Conservation (phyloP, 2,888 invertebrate genomes). For the Paralinhomoeus sp. region DNA sequence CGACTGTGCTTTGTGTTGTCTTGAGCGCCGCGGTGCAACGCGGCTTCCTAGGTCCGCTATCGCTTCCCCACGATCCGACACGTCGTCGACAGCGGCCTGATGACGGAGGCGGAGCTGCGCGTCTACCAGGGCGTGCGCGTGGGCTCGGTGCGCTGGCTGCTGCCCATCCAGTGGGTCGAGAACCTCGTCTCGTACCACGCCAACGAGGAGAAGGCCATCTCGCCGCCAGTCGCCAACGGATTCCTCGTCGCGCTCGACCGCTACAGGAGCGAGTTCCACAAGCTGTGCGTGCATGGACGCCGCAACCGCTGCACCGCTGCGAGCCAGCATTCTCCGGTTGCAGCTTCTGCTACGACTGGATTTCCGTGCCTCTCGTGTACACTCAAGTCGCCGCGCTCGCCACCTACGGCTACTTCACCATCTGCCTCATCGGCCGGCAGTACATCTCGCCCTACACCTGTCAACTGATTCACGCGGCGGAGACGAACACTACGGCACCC, state of each 20-base stretch:
- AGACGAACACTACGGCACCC: no score
- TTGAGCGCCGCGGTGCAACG: not conserved
- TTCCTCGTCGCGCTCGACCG: conserved; percentile 1
- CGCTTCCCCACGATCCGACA: conserved; percentile 27
- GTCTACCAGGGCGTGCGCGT: conserved; percentile 18
- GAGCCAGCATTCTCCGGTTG: no score
- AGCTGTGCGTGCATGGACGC: no score
- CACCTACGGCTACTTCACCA: not conserved
- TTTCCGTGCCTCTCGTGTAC: conserved; percentile 15
- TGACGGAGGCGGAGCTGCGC: conserved; percentile 25
- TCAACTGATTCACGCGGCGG: no score
- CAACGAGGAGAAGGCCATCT: conserved; percentile 3
- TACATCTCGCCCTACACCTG: no score
- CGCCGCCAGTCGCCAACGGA: not conserved
- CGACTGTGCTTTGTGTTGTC: no score
- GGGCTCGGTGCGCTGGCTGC: conserved; percentile 14
- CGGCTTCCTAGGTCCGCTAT: conserved; percentile 9
- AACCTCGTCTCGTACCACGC: conserved; percentile 6
- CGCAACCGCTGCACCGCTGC: no score
- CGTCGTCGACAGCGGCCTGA: conserved; percentile 22
- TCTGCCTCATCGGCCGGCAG: not conserved
- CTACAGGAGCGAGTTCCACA: conserved; percentile 1
- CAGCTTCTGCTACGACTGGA: conserved; percentile 15
- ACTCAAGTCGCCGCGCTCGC: conserved; percentile 8
- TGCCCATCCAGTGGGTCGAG: conserved; percentile 15